phyloP scores from a whole-genome alignment of 2,888 invertebrate genomes.

The Tineola bisselliella region DNA sequence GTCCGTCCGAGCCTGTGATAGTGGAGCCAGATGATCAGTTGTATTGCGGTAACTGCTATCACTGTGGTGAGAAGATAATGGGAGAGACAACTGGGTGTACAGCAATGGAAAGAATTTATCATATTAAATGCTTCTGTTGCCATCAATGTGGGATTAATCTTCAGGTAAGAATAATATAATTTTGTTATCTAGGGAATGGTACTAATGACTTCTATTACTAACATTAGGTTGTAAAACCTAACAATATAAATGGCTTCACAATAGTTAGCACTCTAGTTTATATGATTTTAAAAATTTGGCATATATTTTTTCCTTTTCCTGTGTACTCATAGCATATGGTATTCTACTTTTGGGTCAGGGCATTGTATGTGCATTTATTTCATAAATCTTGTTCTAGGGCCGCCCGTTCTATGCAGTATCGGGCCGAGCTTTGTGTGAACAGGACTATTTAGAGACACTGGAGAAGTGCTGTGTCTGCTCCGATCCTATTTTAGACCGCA shows the following conservation, averaged over 20 bases:
- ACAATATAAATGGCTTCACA: too few species aligned
- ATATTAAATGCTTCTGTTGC: slow-evolving; percentile 95
- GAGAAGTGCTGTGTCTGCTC: slow-evolving; percentile 98
- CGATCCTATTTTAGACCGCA: slow-evolving; percentile 93
- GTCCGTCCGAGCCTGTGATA: slow-evolving; percentile 85
- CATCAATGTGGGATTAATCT: slow-evolving; percentile 85
- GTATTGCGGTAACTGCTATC: slow-evolving; percentile 88
- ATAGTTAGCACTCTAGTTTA: too few species aligned
- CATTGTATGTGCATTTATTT: too few species aligned
- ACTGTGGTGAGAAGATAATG: slow-evolving; percentile 92
- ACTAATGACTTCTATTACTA: too few species aligned
- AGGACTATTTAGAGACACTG: slow-evolving; percentile 93
- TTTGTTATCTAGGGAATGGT: too few species aligned
- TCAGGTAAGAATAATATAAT: slow-evolving; percentile 63
- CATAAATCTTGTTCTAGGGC: slow-evolving; percentile 73
- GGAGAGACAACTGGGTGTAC: slow-evolving; percentile 97
- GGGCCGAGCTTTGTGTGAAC: slow-evolving; percentile 94
- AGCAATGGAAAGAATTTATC: slow-evolving; percentile 97
- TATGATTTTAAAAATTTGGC: too few species aligned
- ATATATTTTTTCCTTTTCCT: too few species aligned
- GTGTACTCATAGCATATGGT: too few species aligned
- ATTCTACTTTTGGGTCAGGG: too few species aligned
- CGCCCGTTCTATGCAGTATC: slow-evolving; percentile 96
- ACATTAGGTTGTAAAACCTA: too few species aligned
- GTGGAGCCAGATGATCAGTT: slow-evolving; percentile 75